Evolutionary conservation across 2,888 invertebrate species (phyloP).

Genomic region (Operophtera brumata): DNA sequence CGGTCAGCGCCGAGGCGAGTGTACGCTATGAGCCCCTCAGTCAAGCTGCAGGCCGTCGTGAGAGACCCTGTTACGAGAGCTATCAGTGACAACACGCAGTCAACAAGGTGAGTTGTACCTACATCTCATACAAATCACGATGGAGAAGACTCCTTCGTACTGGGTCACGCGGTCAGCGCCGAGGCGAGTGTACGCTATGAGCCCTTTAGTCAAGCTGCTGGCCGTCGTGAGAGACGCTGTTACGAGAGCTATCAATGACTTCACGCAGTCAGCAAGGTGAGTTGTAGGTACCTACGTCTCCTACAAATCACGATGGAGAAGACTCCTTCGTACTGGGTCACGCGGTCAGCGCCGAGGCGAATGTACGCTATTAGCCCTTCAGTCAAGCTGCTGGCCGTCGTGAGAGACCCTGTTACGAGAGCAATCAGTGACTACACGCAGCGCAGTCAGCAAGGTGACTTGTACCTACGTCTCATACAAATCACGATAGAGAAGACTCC

Average conservation of each 20-base stretch:
- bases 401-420: slow-evolving; percentile 94
- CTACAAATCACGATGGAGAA: slow-evolving; percentile 97
- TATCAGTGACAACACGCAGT: slow-evolving; percentile 95
- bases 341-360: slow-evolving; percentile 89
- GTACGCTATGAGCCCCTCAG: slow-evolving; percentile 90
- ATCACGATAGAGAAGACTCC: slow-evolving; percentile 97
- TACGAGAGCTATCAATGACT: slow-evolving; percentile 94
- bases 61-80: slow-evolving; percentile 95
- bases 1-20: slow-evolving; percentile 90
- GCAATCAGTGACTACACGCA: slow-evolving; percentile 96
- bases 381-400: slow-evolving; percentile 91
- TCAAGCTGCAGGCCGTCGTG: slow-evolving; percentile 91
- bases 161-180: slow-evolving; percentile 94
- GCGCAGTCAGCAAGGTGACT: slow-evolving; percentile 83
- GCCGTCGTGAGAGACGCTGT: slow-evolving; percentile 95
- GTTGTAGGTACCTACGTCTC: neutral
- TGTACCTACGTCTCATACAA: too few species aligned
- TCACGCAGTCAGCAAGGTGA: slow-evolving; percentile 88
- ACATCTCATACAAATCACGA: slow-evolving; percentile 95
- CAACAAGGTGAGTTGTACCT: slow-evolving; percentile 74
- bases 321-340: slow-evolving; percentile 95
- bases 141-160: slow-evolving; percentile 97
- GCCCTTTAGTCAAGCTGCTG: slow-evolving; percentile 88
- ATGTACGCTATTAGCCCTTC: slow-evolving; percentile 91
- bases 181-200: slow-evolving; percentile 90